Percentiles rank a stretch among this genome's conserved stretches.
Conservation (phyloP, 2,797 vertebrate genomes). For the Sylvilagus floridanus region DNA sequence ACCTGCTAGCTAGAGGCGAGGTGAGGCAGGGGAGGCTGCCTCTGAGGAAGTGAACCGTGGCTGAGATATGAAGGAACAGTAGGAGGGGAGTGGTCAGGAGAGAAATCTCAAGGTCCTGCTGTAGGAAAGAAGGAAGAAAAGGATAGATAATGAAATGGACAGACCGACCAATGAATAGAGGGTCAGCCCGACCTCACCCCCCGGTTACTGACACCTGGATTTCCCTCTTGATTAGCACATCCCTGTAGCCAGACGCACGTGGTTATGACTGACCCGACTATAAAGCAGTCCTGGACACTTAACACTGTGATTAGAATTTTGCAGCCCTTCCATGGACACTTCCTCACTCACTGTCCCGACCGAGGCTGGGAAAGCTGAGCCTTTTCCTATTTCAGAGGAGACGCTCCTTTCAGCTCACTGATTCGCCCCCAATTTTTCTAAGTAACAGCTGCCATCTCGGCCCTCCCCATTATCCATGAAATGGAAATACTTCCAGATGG, state of each 20-base stretch:
- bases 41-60: neutral
- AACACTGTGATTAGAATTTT: neutral
- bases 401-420: slow-evolving; percentile 21
- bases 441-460: neutral
- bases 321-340: neutral
- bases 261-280: neutral
- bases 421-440: slow-evolving; percentile 6
- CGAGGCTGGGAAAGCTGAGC: neutral
- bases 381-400: neutral
- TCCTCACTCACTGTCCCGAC: slow-evolving; percentile 18
- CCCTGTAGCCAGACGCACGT: neutral
- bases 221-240: slow-evolving; percentile 29
- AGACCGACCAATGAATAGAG: neutral
- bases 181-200: neutral
- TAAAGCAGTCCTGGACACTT: neutral
- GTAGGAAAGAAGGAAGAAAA: neutral
- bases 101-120: neutral
- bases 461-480: neutral
- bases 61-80: slow-evolving; percentile 3
- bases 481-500: slow-evolving; percentile 1
- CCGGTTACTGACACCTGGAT: neutral
- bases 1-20: neutral
- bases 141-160: neutral
- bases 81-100: neutral
- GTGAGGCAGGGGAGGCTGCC: neutral